phyloP scores from a whole-genome alignment of 2,113 vertebrate genomes.

The Coryphaenoides rupestris region DNA sequence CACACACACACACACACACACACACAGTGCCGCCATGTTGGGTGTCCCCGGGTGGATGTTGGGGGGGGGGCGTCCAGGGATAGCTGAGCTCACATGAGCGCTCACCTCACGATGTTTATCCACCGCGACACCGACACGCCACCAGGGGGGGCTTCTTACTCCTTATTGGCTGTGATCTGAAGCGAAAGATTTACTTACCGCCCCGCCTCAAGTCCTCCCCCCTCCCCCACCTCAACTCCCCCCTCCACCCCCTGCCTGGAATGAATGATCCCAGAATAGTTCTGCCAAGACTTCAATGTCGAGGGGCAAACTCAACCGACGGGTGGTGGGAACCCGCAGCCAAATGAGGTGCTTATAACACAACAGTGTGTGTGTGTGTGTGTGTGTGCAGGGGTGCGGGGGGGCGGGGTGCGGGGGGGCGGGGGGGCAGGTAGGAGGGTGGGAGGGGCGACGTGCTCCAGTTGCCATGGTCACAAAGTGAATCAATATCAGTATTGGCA shows the following conservation, averaged over 20 bases:
- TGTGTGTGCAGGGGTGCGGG: too few species aligned
- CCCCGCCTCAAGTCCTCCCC: too few species aligned
- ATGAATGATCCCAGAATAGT: constrained; percentile 38
- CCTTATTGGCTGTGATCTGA: constrained; percentile 50
- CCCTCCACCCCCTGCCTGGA: constrained; percentile 23
- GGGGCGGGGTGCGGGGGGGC: too few species aligned
- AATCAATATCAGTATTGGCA: too few species aligned
- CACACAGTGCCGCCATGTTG: too few species aligned
- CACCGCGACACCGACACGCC: constrained; percentile 37
- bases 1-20: too few species aligned
- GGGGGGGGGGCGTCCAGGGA: constrained; percentile 14
- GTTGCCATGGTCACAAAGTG: too few species aligned
- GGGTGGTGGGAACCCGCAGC: not conserved
- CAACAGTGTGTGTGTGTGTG: too few species aligned
- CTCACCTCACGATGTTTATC: constrained; percentile 39
- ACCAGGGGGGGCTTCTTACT: constrained; percentile 18
- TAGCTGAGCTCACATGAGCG: constrained; percentile 52
- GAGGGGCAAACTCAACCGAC: constrained; percentile 27
- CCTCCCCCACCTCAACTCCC: too few species aligned
- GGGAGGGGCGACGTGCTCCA: too few species aligned
- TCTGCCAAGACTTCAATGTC: constrained; percentile 47
- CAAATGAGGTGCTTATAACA: not conserved
- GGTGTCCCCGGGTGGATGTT: too few species aligned
- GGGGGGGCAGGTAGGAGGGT: too few species aligned
- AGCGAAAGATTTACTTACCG: constrained; percentile 46